Percentiles rank a stretch among this genome's conserved stretches.
Conservation (phyloP, 2,797 vertebrate genomes). For the Esox masquinongy region DNA sequence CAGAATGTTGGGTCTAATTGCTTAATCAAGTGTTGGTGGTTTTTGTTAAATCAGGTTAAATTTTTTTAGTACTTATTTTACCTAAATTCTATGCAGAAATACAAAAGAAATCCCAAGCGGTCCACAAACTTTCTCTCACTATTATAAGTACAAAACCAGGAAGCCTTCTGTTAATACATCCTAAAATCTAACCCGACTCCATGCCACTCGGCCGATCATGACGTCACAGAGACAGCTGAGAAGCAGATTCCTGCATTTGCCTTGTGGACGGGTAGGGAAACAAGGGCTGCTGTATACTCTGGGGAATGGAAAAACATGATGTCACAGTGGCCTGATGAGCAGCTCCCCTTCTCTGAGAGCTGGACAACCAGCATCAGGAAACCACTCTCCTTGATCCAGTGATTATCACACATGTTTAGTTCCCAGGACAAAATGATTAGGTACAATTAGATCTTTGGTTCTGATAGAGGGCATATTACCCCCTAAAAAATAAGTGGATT, state of each 20-base stretch:
- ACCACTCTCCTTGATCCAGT: neutral
- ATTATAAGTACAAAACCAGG: neutral
- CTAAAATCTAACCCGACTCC: neutral
- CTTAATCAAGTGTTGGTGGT: no score
- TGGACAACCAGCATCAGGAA: neutral
- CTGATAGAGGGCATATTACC: neutral
- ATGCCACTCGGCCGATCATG: slow-evolving; percentile 28
- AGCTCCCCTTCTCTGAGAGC: slow-evolving; percentile 15
- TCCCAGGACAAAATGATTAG: neutral
- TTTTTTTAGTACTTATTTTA: no score
- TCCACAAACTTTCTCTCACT: no score
- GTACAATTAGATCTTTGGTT: neutral
- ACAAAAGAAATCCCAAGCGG: no score
- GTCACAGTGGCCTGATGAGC: slow-evolving; percentile 52
- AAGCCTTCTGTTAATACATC: neutral
- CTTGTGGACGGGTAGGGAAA: slow-evolving; percentile 53
- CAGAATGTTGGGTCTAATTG: no score
- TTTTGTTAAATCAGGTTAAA: no score
- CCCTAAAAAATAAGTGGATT: neutral
- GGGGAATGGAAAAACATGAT: slow-evolving; percentile 46
- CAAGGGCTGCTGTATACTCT: slow-evolving; percentile 70
- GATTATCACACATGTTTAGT: neutral
- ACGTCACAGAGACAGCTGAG: slow-evolving; percentile 53
- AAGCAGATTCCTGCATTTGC: slow-evolving; percentile 59
- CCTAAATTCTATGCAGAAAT: no score